These are phyloP conservation scores for Peromyscus eremicus DNA, from an alignment of 2,797 vertebrate species.

Conservation along the genomic window DNA sequence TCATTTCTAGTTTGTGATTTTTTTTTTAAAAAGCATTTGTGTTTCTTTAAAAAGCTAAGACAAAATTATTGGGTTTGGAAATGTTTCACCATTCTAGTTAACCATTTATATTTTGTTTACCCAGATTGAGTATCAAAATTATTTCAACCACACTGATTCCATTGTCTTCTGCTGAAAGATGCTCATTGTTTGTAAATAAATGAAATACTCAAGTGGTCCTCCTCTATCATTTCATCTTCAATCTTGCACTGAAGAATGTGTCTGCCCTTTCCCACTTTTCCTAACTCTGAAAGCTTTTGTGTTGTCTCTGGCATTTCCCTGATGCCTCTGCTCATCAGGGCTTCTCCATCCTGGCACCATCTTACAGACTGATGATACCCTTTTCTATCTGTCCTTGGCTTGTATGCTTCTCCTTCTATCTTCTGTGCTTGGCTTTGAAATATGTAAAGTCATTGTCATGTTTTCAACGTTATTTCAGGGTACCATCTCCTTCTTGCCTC, in stretches of 20 bases:
- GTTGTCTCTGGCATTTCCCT: neutral
- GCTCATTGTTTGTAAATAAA: slow-evolving; percentile 47
- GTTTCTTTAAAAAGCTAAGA: slow-evolving; percentile 20
- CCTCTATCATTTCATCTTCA: slow-evolving; percentile 25
- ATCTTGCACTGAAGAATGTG: neutral
- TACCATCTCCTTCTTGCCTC: neutral
- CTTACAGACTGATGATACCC: neutral
- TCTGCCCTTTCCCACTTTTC: neutral
- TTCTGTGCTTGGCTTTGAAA: slow-evolving; percentile 39
- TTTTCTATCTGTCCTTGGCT: slow-evolving; percentile 10
- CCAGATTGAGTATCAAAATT: slow-evolving; percentile 2
- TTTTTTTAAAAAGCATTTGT: neutral
- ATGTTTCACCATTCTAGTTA: slow-evolving; percentile 57
- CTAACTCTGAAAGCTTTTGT: neutral
- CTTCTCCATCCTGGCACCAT: neutral
- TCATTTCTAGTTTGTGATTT: slow-evolving; percentile 37
- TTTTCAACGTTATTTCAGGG: neutral
- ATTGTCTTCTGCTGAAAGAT: slow-evolving; percentile 39
- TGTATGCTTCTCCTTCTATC: neutral
- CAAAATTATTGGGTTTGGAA: slow-evolving; percentile 27
- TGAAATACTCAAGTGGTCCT: neutral
- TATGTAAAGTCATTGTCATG: neutral
- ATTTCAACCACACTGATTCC: slow-evolving; percentile 60
- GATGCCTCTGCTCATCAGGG: neutral
- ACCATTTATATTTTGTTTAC: slow-evolving; percentile 49